Base-by-base conservation (phyloP, 2,113 vertebrate species). In the Eurypyga helias region DNA sequence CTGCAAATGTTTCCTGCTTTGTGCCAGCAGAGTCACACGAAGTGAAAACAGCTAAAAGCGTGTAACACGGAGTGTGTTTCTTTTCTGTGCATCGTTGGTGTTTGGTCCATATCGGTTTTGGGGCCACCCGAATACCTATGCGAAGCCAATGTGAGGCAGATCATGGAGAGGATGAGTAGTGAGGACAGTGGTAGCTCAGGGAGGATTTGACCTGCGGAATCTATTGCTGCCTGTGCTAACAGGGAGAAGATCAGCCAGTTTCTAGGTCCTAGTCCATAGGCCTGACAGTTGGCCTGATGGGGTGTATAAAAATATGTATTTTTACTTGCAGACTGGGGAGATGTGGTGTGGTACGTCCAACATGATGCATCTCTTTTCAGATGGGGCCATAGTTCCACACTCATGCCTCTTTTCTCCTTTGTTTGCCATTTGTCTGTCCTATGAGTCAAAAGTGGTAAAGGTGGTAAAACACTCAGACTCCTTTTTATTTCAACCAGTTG, bases 1-100 rank as follows among this genome's bases (percentile, higher is more conserved):
- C 79, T 87, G 88, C 54, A 90, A 55, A 80, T 78, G 29, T 86
- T 77, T 86, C 77, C 71, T 88, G 76, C 67, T 83, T 94, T 94
- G 90, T 71, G 61, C 64, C 71, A 25, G 34, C 55, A 77, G 79
- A 81, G 67, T 43, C 83, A 51, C 34, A 46, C 6, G 25, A 43
- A 71, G 57, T 28, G 64, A 90, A 84, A 93, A 67, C 3, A 2
- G 33, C 60, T 88, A 9, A 62, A 77, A 45, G 52, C 10, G 10
- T 26, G 10, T 45, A 70, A 61, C 79, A 58, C 75, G 80, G 57
- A 72, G 29, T 6, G 29, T 20, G 26, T 78, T 93, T 33, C 45
- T 49, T 49, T 80, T 83, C 57, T 71, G 23, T 57, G 25, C 61
- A 41, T 69, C 4, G 0, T 20, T 73, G 26, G 29, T 36, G 28